phyloP scores from a whole-genome alignment of 2,113 vertebrate species.

The Lasiurus borealis region DNA sequence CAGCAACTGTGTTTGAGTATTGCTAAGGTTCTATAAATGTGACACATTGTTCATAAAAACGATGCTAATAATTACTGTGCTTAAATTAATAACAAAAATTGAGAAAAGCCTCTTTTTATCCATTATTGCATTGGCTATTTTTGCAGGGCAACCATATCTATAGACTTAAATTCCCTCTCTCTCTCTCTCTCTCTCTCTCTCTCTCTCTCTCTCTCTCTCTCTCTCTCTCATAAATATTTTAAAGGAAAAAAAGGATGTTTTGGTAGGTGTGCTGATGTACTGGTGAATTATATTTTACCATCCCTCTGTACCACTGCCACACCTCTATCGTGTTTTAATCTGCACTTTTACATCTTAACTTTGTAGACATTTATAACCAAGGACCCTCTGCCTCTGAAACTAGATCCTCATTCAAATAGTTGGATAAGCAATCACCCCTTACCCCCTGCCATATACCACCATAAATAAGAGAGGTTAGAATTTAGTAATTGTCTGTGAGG shows the following conservation, averaged over 20 bases:
- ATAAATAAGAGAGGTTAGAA: background rate
- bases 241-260: background rate
- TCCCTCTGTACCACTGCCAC: background rate
- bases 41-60: constrained; percentile 17
- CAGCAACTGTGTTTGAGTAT: constrained; percentile 55
- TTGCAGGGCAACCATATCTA: background rate
- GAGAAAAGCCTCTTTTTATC: constrained; percentile 6
- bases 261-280: background rate
- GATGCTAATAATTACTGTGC: background rate
- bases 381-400: background rate
- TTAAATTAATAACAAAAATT: constrained; percentile 42
- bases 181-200: background rate
- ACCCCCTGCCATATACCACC: background rate
- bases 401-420: constrained; percentile 23
- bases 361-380: constrained; percentile 7
- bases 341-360: constrained; percentile 9
- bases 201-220: background rate
- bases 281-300: background rate
- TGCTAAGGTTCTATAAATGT: constrained; percentile 35
- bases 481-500: background rate
- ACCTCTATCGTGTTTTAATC: background rate
- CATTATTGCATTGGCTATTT: background rate
- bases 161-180: background rate
- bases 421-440: background rate
- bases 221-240: background rate